Evolutionary conservation across 2,888 invertebrate species (phyloP), one percentile per base, ranked within the genome.

Genomic region (Salticus scenicus): DNA sequence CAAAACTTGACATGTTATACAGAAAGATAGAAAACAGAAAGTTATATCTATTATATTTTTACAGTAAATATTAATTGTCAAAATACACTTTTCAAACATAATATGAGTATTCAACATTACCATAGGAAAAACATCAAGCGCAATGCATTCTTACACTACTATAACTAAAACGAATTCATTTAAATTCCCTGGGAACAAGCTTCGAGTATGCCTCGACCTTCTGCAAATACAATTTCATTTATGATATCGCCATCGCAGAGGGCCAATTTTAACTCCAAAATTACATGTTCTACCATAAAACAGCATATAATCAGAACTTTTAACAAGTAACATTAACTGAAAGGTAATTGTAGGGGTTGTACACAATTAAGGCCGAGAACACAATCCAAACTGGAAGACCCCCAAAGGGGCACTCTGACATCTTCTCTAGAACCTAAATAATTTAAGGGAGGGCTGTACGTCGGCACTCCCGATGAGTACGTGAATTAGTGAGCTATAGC

Each of bases 301-400:
- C 33, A 76, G 71, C 64, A 51, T 82, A 71, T 82, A 82, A 82
- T 82, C 82, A 82, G 47, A 69, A 57, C 57, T 82, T 82, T 82
- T 82, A 82, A 76, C 75, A 82, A 75, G 74, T 70, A 70, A 64
- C 75, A 82, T 82, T 82, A 82, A 75, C 82, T 75, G 82, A 82
- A 64, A 64, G 75, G 70, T 82, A 82, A 82, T 82, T 82, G 82
- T 30, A 75, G 82, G 75, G 82, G 82, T 74, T 75, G 82, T 63
- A 20, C 66, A 63, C 82, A 82, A 82, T 82, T 82, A 82, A 82
- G 75, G 82, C 63, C 42, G 10, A 63, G 17, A 75, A 82, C 70
- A 82, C 75, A 82, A 82, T 76, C 75, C 70, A 47, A 51, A 63
- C 75, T 64, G 27, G 24, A 33, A 17, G 57, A 33, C 57, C 57